Percentiles rank a stretch among this genome's conserved stretches.
phyloP scores from a whole-genome alignment of 2,113 vertebrate genomes.

The Caretta caretta region DNA sequence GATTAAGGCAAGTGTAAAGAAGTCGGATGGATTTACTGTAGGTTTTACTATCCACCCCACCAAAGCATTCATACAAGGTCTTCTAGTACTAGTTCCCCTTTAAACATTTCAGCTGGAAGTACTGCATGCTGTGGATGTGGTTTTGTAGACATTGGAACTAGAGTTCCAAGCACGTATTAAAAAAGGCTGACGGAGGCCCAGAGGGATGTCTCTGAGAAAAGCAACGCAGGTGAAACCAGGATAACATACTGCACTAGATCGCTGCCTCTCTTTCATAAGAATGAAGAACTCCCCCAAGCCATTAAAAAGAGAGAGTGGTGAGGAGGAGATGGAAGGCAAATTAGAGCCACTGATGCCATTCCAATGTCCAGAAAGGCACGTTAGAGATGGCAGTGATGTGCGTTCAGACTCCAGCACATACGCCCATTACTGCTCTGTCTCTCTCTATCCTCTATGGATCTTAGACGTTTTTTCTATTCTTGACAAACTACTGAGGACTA shows the following conservation, averaged over 20 bases:
- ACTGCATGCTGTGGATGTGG: not conserved
- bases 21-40: not conserved
- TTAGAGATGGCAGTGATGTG: not conserved
- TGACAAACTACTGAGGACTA: not conserved
- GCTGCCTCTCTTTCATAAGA: not conserved
- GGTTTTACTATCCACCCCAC: not conserved
- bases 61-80: not conserved
- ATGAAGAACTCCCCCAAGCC: not conserved
- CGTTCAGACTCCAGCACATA: not conserved
- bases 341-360: not conserved
- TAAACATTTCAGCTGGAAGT: not conserved
- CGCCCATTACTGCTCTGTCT: not conserved
- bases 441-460: not conserved
- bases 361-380: not conserved
- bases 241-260: not conserved
- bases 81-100: not conserved
- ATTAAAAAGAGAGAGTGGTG: not conserved
- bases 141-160: not conserved
- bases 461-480: too few relatives aligned
- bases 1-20: not conserved
- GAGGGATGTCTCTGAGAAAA: not conserved
- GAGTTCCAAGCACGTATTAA: not conserved
- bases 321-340: not conserved
- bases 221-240: not conserved
- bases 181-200: not conserved